phyloP scores from a whole-genome alignment of 1,140 invertebrate species.

The Sitodiplosis mosellana region DNA sequence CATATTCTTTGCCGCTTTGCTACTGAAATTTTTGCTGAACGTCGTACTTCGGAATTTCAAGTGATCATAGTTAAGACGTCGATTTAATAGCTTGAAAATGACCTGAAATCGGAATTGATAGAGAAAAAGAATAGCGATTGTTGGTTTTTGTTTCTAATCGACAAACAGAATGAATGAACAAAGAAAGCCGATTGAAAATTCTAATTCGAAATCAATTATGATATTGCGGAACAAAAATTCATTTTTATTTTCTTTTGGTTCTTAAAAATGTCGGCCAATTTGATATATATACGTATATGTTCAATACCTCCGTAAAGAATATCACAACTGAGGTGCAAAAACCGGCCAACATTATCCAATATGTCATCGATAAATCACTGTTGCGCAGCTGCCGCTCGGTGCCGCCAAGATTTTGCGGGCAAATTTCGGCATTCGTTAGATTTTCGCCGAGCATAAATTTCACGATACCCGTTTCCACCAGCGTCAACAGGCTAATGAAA shows the following conservation, averaged over 20 bases:
- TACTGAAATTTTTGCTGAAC: background rate
- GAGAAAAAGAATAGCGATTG: too few relatives aligned
- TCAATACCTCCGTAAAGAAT: constrained; percentile 40
- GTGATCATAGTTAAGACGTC: too few relatives aligned
- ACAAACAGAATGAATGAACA: too few relatives aligned
- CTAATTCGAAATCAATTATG: too few relatives aligned
- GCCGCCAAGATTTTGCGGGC: constrained; percentile 57
- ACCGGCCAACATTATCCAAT: constrained; percentile 40
- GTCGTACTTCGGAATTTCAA: background rate
- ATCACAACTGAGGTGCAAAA: constrained; percentile 36
- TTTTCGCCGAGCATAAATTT: constrained; percentile 36
- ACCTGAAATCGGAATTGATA: too few relatives aligned
- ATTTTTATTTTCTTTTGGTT: too few relatives aligned
- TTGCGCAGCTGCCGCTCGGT: constrained; percentile 56
- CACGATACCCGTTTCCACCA: constrained; percentile 54
- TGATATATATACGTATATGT: too few relatives aligned
- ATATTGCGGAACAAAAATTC: too few relatives aligned
- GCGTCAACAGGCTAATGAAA: constrained; percentile 34
- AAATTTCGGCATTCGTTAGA: constrained; percentile 51
- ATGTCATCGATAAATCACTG: constrained; percentile 39
- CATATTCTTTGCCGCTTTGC: background rate
- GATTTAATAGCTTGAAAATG: too few relatives aligned
- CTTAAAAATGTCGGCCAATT: too few relatives aligned
- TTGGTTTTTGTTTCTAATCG: too few relatives aligned
- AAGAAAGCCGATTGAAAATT: too few relatives aligned